Evolutionary conservation across 1,140 invertebrate genomes (phyloP).

Genomic region (Zophobas atratus): DNA sequence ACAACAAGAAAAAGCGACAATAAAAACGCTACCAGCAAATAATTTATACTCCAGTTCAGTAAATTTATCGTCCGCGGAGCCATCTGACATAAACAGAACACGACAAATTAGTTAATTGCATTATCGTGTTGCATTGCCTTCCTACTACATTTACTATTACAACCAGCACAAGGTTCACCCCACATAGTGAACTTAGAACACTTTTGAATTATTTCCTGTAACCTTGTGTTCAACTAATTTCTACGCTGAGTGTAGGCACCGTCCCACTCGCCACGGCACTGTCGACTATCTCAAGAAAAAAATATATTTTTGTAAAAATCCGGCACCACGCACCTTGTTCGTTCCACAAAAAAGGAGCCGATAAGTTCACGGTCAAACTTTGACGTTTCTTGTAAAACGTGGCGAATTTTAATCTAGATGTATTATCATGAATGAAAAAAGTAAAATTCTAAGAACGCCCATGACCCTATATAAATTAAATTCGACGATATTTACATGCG

Average conservation of each 20-base stretch:
- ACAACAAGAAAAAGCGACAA: too few species aligned
- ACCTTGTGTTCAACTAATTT: slow-evolving; percentile 15
- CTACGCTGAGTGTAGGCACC: slow-evolving; percentile 7
- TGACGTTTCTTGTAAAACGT: slow-evolving; percentile 10
- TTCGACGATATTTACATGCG: slow-evolving; percentile 31
- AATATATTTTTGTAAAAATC: not conserved
- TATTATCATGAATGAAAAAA: not conserved
- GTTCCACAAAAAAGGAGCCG: not conserved
- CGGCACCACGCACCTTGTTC: slow-evolving; percentile 4
- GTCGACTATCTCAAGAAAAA: not conserved
- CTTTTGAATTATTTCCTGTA: slow-evolving; percentile 13
- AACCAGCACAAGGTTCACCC: not conserved
- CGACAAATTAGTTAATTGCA: not conserved
- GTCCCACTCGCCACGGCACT: not conserved
- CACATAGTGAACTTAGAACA: not conserved
- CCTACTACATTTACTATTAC: slow-evolving; percentile 22
- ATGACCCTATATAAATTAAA: slow-evolving; percentile 7
- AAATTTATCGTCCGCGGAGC: too few species aligned
- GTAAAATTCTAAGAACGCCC: slow-evolving; percentile 10
- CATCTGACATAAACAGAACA: too few species aligned
- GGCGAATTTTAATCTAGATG: not conserved
- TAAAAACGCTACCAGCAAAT: too few species aligned
- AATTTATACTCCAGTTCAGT: too few species aligned
- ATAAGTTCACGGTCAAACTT: slow-evolving; percentile 28
- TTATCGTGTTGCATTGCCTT: slow-evolving; percentile 9